A percentile compares a stretch with the other conserved stretches of the same genome.
Evolutionary conservation across 2,113 vertebrate species (phyloP).

Genomic region (Himantopus leucocephalus): DNA sequence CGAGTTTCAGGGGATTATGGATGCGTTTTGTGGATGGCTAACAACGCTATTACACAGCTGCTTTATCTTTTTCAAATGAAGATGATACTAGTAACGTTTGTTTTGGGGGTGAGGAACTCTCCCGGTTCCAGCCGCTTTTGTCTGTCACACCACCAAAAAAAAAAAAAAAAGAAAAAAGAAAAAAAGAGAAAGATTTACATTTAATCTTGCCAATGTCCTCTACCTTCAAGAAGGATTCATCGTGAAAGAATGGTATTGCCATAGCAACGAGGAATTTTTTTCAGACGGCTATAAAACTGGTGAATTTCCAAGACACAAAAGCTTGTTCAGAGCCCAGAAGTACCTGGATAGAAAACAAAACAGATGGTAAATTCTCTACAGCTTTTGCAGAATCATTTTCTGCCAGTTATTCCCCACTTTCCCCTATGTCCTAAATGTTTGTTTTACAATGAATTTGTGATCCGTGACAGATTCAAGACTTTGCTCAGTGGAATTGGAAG

Average conservation of each 20-base stretch:
- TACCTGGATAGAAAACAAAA: conserved; percentile 81
- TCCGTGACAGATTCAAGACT: neutral
- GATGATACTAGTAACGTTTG: conserved; percentile 39
- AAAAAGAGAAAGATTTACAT: conserved; percentile 73
- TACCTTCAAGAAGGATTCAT: conserved; percentile 81
- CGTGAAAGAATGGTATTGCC: conserved; percentile 78
- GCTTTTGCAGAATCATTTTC: conserved; percentile 44
- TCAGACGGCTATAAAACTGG: conserved; percentile 73
- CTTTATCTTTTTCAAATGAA: conserved; percentile 40
- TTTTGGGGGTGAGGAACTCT: conserved; percentile 67
- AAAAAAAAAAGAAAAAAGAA: neutral
- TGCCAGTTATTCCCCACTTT: conserved; percentile 3
- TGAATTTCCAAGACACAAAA: conserved; percentile 79
- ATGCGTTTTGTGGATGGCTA: neutral
- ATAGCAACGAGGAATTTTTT: conserved; percentile 78
- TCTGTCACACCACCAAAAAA: conserved; percentile 50
- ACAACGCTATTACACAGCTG: neutral
- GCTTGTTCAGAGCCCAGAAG: conserved; percentile 74
- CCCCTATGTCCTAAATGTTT: conserved; percentile 25
- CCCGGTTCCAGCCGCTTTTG: conserved; percentile 57
- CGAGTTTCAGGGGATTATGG: neutral
- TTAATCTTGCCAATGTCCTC: conserved; percentile 80
- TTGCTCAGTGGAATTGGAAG: neutral
- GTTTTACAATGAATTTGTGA: conserved; percentile 17
- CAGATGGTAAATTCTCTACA: conserved; percentile 77